Percentiles rank a stretch among this genome's conserved stretches.
These are phyloP conservation scores for Coptodon bakossiorum DNA, from an alignment of 2,113 vertebrate species.

Conservation along the genomic window DNA sequence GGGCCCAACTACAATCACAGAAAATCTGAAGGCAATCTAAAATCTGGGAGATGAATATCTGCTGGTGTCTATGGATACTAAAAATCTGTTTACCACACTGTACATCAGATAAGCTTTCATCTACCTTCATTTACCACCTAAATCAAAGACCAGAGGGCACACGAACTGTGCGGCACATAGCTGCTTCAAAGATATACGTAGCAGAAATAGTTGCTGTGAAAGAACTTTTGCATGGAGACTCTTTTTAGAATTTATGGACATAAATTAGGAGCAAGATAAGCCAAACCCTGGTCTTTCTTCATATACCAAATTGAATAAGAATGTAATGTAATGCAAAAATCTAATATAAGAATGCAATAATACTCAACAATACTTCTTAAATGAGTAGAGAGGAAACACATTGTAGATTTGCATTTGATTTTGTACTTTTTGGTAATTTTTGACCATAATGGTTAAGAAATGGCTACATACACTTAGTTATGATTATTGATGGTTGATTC, in stretches of 20 bases:
- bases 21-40: not conserved
- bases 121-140: not conserved
- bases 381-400: not conserved
- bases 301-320: not conserved
- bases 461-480: not conserved
- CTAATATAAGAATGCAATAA: not conserved
- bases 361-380: not conserved
- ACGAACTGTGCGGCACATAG: not conserved
- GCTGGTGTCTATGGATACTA: not conserved
- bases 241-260: not conserved
- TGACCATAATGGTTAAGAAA: not conserved
- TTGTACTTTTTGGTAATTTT: not conserved
- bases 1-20: not conserved
- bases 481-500: not conserved
- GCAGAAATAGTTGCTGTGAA: not conserved
- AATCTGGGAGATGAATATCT: not conserved
- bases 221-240: not conserved
- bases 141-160: conserved; percentile 13
- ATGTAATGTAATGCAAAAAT: not conserved
- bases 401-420: not conserved
- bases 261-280: not conserved
- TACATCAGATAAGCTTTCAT: not conserved
- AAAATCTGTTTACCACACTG: conserved; percentile 15
- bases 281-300: not conserved
- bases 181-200: not conserved